These are phyloP conservation scores for Heterohyrax brucei DNA, from an alignment of 2,797 vertebrate species.

Conservation along the genomic window DNA sequence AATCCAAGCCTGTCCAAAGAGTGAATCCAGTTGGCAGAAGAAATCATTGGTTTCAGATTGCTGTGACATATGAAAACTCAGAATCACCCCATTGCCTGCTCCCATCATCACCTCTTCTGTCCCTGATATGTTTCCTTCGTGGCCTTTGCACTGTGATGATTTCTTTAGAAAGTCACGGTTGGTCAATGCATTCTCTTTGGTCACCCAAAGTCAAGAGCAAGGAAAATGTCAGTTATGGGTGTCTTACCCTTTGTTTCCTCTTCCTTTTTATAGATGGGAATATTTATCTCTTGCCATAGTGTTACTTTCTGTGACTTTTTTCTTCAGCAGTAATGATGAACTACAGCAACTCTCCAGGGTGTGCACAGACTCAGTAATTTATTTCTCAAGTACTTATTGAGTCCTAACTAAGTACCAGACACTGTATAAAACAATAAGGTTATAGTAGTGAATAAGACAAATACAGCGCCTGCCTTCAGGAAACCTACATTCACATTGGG, in stretches of 20 bases:
- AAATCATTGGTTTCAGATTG: slow-evolving; percentile 55
- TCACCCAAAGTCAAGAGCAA: background rate
- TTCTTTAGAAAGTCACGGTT: slow-evolving; percentile 15
- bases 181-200: background rate
- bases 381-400: slow-evolving; percentile 26
- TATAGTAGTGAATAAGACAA: no score
- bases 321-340: background rate
- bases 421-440: background rate
- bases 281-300: background rate
- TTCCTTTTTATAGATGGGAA: background rate
- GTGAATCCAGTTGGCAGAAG: slow-evolving; percentile 21
- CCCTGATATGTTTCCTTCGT: background rate
- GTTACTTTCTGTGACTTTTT: background rate
- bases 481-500: background rate
- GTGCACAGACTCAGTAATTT: background rate
- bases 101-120: no score
- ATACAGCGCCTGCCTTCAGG: background rate
- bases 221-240: background rate
- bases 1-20: slow-evolving; percentile 36
- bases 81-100: background rate
- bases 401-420: background rate
- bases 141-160: background rate
- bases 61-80: background rate
- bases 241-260: background rate
- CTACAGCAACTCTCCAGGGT: background rate